These are phyloP conservation scores for Crenuchus spilurus DNA, from an alignment of 2,797 vertebrate genomes.

Conservation along the genomic window DNA sequence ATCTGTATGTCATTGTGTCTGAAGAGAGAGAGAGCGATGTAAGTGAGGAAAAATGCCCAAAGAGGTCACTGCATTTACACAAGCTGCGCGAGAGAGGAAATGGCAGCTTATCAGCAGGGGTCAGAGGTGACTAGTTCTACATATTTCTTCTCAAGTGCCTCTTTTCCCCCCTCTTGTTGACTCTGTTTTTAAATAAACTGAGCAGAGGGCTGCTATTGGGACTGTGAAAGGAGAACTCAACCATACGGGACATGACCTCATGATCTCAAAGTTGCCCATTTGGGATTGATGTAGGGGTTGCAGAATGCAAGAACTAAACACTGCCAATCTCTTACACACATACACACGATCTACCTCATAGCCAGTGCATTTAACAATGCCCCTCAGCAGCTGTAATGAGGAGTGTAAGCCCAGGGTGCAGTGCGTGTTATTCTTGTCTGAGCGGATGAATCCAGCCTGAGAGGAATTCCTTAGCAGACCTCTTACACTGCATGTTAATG, in stretches of 20 bases:
- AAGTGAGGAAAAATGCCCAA: not conserved
- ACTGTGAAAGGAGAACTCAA: constrained; percentile 46
- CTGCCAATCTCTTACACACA: not conserved
- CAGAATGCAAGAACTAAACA: not conserved
- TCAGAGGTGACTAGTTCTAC: constrained; percentile 39
- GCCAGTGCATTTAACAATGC: not conserved
- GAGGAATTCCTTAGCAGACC: not conserved
- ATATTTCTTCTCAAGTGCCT: constrained; percentile 38
- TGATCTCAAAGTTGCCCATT: constrained; percentile 18
- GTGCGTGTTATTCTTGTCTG: not conserved
- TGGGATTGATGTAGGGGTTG: not conserved
- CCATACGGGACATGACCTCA: constrained; percentile 19
- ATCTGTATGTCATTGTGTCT: constrained; percentile 14
- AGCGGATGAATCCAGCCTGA: not conserved
- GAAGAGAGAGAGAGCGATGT: constrained; percentile 16
- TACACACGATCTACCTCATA: not conserved
- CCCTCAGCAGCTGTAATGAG: not conserved
- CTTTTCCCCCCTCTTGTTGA: not conserved
- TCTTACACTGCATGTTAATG: not conserved
- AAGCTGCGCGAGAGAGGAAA: constrained; percentile 47
- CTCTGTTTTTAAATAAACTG: constrained; percentile 40
- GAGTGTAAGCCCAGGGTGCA: not conserved
- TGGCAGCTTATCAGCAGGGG: constrained; percentile 57
- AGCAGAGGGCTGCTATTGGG: not conserved
- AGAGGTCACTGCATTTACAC: constrained; percentile 44